Evolutionary conservation across 2,113 vertebrate species (phyloP).

Genomic region (Ptychochromis oligacanthus): DNA sequence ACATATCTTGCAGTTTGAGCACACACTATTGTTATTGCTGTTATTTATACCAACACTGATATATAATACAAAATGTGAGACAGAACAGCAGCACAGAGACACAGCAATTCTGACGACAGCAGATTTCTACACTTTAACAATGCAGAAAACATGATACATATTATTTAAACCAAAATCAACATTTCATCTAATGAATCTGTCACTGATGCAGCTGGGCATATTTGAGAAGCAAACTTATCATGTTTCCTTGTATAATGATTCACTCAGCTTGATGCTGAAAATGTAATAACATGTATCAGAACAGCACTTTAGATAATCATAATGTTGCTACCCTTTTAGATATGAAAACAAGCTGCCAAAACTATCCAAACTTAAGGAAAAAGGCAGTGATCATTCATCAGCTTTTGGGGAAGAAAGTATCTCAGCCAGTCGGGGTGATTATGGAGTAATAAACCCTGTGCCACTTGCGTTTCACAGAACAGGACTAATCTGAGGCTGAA

Average conservation of each 20-base stretch:
- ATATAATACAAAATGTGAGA: background rate
- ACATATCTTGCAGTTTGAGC: background rate
- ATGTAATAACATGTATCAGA: background rate
- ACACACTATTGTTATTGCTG: background rate
- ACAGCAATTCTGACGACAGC: background rate
- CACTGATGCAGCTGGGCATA: background rate
- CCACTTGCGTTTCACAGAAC: slow-evolving; percentile 35
- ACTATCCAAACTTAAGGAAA: slow-evolving; percentile 16
- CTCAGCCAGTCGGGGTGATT: slow-evolving; percentile 44
- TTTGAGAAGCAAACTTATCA: background rate
- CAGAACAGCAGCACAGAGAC: background rate
- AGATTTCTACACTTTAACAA: background rate
- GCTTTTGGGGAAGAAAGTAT: slow-evolving; percentile 21
- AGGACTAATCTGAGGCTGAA: slow-evolving; percentile 16
- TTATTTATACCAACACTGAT: background rate
- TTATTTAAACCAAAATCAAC: background rate
- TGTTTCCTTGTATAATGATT: background rate
- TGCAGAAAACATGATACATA: background rate
- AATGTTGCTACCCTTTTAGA: slow-evolving; percentile 6
- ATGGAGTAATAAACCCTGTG: slow-evolving; percentile 50
- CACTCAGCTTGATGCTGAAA: slow-evolving; percentile 10
- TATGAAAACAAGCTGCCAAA: slow-evolving; percentile 11
- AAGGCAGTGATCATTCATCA: slow-evolving; percentile 7
- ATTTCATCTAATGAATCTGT: background rate
- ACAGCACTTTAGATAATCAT: slow-evolving; percentile 37